phyloP scores from a whole-genome alignment of 2,888 invertebrate species.

The Seira sanloemensis region DNA sequence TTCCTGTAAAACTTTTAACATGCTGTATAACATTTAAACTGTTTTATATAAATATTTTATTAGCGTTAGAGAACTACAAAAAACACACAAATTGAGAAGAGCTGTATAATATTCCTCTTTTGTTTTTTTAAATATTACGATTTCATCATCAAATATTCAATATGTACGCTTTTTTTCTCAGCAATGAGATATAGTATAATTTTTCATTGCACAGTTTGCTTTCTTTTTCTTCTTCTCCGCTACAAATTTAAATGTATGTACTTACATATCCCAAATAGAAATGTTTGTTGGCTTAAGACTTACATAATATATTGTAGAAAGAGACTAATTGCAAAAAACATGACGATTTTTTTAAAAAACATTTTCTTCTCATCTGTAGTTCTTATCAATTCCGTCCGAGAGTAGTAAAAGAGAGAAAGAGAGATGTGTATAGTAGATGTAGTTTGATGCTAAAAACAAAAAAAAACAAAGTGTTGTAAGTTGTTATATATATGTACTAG shows the following conservation, averaged over 20 bases:
- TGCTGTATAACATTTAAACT: background rate
- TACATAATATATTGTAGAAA: background rate
- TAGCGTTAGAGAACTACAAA: slow-evolving; percentile 14
- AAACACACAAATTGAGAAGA: background rate
- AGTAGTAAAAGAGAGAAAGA: background rate
- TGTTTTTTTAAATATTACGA: background rate
- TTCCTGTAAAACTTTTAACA: background rate
- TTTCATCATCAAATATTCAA: no score
- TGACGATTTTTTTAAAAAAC: background rate
- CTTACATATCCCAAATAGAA: no score
- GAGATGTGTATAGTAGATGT: no score
- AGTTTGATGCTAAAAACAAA: background rate
- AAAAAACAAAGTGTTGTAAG: slow-evolving; percentile 3
- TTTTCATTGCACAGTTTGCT: no score
- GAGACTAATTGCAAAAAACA: background rate
- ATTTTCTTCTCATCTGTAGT: background rate
- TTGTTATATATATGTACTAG: no score
- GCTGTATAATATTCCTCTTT: background rate
- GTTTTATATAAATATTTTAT: no score
- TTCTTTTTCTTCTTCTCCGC: no score
- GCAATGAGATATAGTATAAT: no score
- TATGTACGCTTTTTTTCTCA: no score
- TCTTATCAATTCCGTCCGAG: slow-evolving; percentile 4
- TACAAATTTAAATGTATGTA: background rate
- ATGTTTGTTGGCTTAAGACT: no score